Evolutionary conservation across 2,888 invertebrate species (phyloP).

Genomic region (Amphipyra berbera): DNA sequence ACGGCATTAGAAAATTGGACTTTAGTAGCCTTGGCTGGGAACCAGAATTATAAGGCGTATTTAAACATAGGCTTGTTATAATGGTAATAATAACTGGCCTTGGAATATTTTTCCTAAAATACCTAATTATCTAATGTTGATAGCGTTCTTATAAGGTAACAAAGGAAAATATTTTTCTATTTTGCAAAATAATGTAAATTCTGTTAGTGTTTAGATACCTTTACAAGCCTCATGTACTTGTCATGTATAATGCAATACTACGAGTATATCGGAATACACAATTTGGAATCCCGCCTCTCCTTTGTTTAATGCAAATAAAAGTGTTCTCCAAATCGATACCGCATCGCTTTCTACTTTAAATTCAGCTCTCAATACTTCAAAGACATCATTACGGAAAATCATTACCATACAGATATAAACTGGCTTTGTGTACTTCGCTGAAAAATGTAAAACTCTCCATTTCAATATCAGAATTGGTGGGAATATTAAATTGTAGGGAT

Average conservation of each 20-base stretch:
- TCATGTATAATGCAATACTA: conserved; percentile 23
- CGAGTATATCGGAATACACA: conserved; percentile 29
- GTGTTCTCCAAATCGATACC: conserved; percentile 73
- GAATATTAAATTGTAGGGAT: conserved; percentile 19
- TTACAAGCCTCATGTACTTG: background rate
- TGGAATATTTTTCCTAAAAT: no score
- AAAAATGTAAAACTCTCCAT: conserved; percentile 47
- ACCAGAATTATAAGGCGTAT: no score
- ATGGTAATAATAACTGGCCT: no score
- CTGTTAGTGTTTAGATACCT: no score
- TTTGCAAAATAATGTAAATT: no score
- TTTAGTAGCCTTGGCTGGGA: no score
- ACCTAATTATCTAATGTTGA: no score
- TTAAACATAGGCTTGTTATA: no score
- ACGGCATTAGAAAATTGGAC: no score
- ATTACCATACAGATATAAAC: conserved; percentile 72
- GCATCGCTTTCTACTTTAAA: conserved; percentile 73
- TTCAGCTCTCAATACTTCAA: conserved; percentile 78
- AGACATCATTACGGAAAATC: conserved; percentile 78
- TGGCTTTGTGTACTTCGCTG: conserved; percentile 46
- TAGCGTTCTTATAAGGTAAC: no score
- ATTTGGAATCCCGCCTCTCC: conserved; percentile 65
- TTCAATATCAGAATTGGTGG: conserved; percentile 35
- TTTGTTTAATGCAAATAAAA: conserved; percentile 82
- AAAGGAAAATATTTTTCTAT: no score